Conservation (phyloP, 2,888 invertebrate genomes). For the Hesperia comma region DNA sequence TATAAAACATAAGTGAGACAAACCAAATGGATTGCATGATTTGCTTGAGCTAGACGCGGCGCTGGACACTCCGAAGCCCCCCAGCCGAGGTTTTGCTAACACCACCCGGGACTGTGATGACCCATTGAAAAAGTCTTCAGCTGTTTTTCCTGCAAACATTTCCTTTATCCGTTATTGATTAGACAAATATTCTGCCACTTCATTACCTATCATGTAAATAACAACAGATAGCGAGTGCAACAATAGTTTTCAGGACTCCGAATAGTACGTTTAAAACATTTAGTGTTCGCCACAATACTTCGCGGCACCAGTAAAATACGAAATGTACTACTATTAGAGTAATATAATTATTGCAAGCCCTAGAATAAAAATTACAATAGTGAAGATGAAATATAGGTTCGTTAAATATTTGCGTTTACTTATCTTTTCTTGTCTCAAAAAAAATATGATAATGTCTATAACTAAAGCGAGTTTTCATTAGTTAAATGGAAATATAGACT, state of each 20-base stretch:
- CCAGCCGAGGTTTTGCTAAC: constrained; percentile 75
- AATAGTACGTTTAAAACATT: no score
- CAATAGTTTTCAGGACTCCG: no score
- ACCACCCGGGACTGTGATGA: constrained; percentile 71
- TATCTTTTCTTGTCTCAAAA: background rate
- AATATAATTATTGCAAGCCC: background rate
- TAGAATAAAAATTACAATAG: background rate
- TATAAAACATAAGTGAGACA: constrained; percentile 38
- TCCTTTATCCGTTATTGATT: background rate
- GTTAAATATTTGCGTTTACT: background rate
- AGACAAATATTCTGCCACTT: background rate
- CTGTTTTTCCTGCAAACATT: constrained; percentile 62
- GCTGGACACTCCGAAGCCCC: constrained; percentile 70
- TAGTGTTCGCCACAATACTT: no score
- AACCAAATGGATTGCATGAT: constrained; percentile 71
- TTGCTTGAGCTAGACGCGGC: constrained; percentile 70
- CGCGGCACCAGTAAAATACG: no score
- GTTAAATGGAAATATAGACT: background rate
- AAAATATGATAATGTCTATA: background rate
- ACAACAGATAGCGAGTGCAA: no score
- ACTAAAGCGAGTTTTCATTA: background rate
- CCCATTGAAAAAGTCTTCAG: constrained; percentile 72
- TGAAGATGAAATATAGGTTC: background rate
- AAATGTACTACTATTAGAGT: background rate
- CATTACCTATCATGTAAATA: background rate